Percentiles rank a stretch among this genome's conserved stretches.
phyloP scores from a whole-genome alignment of 2,113 vertebrate genomes.

The Aphyosemion australe region DNA sequence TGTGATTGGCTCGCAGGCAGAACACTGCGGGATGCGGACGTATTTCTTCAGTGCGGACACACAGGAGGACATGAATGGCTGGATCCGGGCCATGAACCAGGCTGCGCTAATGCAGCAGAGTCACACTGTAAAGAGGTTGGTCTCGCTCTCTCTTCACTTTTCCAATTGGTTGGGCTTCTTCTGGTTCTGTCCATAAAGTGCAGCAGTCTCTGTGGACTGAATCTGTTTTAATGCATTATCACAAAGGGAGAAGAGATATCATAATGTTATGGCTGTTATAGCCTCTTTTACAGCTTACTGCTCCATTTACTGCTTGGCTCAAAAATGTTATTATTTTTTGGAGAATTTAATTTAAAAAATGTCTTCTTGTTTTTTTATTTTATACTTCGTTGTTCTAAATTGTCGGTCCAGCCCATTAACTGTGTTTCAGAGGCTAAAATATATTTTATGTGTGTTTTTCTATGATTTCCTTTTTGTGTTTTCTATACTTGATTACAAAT shows the following conservation, averaged over 20 bases:
- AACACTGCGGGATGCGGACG: conserved; percentile 94
- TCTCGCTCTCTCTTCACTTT: conserved; percentile 26
- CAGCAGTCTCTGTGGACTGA: conserved; percentile 3
- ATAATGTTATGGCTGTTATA: neutral
- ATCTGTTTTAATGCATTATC: conserved; percentile 4
- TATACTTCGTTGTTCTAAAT: neutral
- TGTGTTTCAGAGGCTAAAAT: conserved; percentile 23
- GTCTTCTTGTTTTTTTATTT: conserved; percentile 4
- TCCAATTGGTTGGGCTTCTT: conserved; percentile 16
- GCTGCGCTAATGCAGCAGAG: conserved; percentile 95
- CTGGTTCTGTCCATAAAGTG: conserved; percentile 5
- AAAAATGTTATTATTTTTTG: neutral
- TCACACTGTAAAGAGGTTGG: conserved; percentile 89
- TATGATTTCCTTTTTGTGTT: neutral
- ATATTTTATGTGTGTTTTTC: conserved; percentile 2
- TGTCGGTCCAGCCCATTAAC: conserved; percentile 8
- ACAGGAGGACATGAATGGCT: conserved; percentile 95
- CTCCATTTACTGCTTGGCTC: neutral
- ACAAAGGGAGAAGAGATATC: conserved; percentile 1
- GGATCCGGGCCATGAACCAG: conserved; percentile 97
- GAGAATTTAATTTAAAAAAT: neutral
- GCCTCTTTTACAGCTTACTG: neutral
- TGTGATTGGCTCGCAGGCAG: conserved; percentile 89
- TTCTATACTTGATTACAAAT: conserved; percentile 7
- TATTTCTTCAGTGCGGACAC: conserved; percentile 99